Base-by-base conservation (phyloP, 2,888 invertebrate species). In the Trissolcus japonicus region DNA sequence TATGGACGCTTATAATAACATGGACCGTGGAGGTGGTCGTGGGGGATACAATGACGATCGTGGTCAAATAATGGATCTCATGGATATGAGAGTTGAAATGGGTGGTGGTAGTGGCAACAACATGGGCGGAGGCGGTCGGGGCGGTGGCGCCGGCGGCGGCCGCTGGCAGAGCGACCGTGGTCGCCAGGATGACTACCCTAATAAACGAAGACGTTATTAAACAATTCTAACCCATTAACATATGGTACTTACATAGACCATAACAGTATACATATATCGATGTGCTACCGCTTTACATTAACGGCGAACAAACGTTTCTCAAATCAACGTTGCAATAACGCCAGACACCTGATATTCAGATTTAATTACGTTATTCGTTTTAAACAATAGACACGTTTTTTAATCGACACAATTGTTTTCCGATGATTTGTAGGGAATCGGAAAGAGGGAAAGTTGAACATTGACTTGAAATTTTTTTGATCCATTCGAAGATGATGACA, bases 161-260 rank as follows among this genome's bases (percentile, higher is more conserved):
- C 62, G 62, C 62, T 63, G 62, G 62, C 40, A 81, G 79, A 81
- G 82, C 50, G 46, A 53, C 53, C 63, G 63, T 7, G 63, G 63
- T 14, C 62, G 62, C 41, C 53, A 51, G 88, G 93, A 93, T 89
- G 93, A 93, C 90, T 93, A 90, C 89, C 92, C 92, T 85, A 92
- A 91, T 90, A 93, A 93, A 90, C 91, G 93, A 82, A 92, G 93
- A 86, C 92, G 93, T 81, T 93, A 91, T 88, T 93, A 91, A 67
- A 41, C 35, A 50, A 29, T 14, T 46, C 16, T 16, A 46, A 46
- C 46, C 46, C 46, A 29, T 25, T 25, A 55, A 55, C 29, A 35
- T n/a, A n/a, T n/a, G 7, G 16, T 16, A 55, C 25, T n/a, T 9
- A 14, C 14, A 55, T 14, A 16, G 7, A 16, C 35, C 35, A 40